These are phyloP conservation scores for Lepeophtheirus nordmannii DNA, from an alignment of 2,888 invertebrate genomes.

Conservation along the genomic window DNA sequence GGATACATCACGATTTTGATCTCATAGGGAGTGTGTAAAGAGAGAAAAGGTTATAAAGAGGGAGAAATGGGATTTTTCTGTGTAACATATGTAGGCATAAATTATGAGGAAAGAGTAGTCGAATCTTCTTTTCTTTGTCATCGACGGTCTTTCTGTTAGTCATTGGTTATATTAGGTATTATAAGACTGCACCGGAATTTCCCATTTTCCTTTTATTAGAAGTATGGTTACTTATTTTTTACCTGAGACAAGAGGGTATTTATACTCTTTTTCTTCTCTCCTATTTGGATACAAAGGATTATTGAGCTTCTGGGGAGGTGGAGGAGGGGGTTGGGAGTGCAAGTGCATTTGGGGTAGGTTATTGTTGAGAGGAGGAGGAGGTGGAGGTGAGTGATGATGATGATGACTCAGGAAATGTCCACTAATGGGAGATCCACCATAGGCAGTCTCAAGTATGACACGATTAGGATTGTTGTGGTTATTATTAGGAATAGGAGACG, in stretches of 20 bases:
- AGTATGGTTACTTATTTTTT: background rate
- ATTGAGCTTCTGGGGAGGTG: conserved; percentile 3
- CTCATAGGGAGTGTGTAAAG: background rate
- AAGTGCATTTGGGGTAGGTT: background rate
- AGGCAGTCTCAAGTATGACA: too few relatives aligned
- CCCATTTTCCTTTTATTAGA: background rate
- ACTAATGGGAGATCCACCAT: background rate
- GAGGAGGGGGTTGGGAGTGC: background rate
- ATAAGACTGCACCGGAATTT: background rate
- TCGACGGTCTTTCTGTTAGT: background rate
- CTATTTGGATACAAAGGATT: background rate
- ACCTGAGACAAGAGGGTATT: conserved; percentile 8
- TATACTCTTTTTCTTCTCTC: conserved; percentile 1
- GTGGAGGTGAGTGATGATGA: background rate
- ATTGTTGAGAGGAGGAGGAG: background rate
- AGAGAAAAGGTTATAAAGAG: background rate
- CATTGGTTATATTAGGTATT: background rate
- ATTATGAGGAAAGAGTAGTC: background rate
- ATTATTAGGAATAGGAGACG: too few relatives aligned
- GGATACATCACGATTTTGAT: conserved; percentile 5
- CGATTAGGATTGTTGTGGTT: too few relatives aligned
- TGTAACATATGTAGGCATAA: too few relatives aligned
- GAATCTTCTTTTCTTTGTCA: background rate
- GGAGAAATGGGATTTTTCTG: background rate
- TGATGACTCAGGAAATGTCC: background rate